Percentiles rank a stretch among this genome's conserved stretches.
These are phyloP conservation scores for Pelecanus crispus DNA, from an alignment of 2,113 vertebrate species.

Conservation along the genomic window DNA sequence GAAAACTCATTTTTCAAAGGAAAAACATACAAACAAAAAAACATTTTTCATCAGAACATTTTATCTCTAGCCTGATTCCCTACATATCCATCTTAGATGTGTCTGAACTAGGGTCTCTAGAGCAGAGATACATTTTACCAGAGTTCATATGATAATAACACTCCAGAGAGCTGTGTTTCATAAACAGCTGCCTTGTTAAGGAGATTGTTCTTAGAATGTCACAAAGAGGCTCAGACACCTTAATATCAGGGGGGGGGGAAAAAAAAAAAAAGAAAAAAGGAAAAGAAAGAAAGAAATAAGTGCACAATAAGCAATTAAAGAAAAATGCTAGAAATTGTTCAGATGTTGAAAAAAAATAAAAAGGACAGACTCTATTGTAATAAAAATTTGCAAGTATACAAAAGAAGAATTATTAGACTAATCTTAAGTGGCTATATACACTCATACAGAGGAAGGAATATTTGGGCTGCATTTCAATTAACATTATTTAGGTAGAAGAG, in stretches of 20 bases:
- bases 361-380: neutral
- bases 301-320: neutral
- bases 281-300: accelerated
- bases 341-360: neutral
- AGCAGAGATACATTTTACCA: neutral
- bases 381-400: neutral
- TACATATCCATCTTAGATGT: neutral
- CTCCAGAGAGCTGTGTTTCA: neutral
- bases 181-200: neutral
- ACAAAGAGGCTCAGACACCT: neutral
- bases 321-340: neutral
- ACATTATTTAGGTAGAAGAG: neutral
- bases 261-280: neutral
- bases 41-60: neutral
- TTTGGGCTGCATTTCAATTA: neutral
- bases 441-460: neutral
- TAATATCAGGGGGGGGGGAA: neutral
- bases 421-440: neutral
- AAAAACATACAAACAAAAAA: neutral
- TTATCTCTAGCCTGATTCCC: neutral
- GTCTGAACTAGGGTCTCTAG: neutral
- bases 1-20: neutral
- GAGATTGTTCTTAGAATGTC: neutral
- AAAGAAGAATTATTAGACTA: neutral
- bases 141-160: neutral